These are phyloP conservation scores for Tridacna crocea DNA, from an alignment of 2,888 invertebrate species.

Conservation along the genomic window DNA sequence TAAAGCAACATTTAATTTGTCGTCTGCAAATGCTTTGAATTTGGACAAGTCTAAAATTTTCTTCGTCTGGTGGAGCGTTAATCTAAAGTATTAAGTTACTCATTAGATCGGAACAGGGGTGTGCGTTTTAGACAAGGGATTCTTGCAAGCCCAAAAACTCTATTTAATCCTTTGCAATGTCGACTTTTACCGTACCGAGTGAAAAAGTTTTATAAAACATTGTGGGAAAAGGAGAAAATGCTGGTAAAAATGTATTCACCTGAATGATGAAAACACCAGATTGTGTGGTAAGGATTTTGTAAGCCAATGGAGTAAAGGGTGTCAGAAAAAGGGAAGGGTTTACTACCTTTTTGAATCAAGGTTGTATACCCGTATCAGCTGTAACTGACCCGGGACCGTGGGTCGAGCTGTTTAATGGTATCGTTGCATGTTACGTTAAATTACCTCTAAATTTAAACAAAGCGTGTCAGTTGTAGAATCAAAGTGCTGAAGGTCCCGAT, in stretches of 20 bases:
- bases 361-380: slow-evolving; percentile 27
- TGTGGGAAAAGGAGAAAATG: too few species aligned
- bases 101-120: background rate
- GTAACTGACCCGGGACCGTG: slow-evolving; percentile 29
- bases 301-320: too few species aligned
- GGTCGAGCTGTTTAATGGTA: slow-evolving; percentile 32
- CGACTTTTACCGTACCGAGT: too few species aligned
- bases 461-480: slow-evolving; percentile 29
- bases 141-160: too few species aligned
- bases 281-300: too few species aligned
- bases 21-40: background rate
- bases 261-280: too few species aligned
- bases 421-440: slow-evolving; percentile 40
- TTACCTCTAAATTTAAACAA: slow-evolving; percentile 25
- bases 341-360: slow-evolving; percentile 10
- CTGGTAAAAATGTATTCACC: too few species aligned
- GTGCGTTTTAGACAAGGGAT: too few species aligned
- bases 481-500: slow-evolving; percentile 23
- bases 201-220: too few species aligned
- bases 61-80: background rate
- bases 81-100: background rate
- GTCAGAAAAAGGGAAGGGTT: too few species aligned
- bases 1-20: background rate
- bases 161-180: too few species aligned
- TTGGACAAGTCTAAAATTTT: background rate